Evolutionary conservation across 1,140 invertebrate genomes (phyloP), one percentile per base, ranked within the genome.

Genomic region (Tetraneura akinire): DNA sequence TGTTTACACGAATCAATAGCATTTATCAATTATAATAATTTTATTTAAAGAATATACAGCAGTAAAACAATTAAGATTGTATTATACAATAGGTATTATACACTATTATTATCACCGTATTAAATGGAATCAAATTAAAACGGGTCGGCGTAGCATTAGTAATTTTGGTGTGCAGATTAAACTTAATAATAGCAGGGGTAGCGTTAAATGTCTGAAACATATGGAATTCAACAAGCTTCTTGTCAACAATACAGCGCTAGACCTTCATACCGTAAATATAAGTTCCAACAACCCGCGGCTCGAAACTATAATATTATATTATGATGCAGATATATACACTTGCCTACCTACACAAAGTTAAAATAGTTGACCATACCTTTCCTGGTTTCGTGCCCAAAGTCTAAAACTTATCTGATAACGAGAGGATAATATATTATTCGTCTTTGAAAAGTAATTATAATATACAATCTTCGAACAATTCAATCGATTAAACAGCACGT

Each of bases 401-500:
- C 10, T 10, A 32, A 18, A 64, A 64, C 32, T 64, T n/a, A 14
- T 64, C n/a, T 4, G 18, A 64, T 9, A 14, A 37, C 29, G 18
- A 64, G 32, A 32, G 60, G 60, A 29, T 10, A 64, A 9, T 32
- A n/a, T n/a, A 32, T 64, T 37, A 14, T 4, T 14, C 29, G 49
- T 55, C 6, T 49, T 74, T 32, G 51, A 55, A 74, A 76, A 57
- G 32, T 76, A 57, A 76, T 57, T 57, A n/a, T n/a, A 57, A 76
- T n/a, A 32, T 76, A 10, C 57, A 76, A 76, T 76, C 26, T 74
- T 37, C 51, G 51, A 23, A n/a, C 49, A 32, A 55, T 74, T 10
- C 32, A 29, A 37, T 55, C 51, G 49, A 57, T 76, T 42, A 57
- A 37, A 55, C 71, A 37, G 37, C 73, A 45, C 53, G 53, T 60